Evolutionary conservation across 1,140 invertebrate species (phyloP).

Genomic region (Drosophila suzukii): DNA sequence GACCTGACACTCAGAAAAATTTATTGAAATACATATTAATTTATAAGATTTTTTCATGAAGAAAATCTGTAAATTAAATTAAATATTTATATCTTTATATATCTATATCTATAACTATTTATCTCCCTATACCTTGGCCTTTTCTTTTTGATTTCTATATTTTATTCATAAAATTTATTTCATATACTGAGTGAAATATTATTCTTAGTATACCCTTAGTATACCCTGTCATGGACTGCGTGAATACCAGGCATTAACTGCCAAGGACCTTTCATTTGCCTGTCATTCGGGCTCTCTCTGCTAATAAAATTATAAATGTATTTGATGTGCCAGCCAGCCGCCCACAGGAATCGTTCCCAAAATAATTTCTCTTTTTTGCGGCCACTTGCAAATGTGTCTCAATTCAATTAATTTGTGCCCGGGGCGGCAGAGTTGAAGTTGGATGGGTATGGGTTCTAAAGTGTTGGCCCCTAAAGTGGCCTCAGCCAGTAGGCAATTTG

Average conservation of each 20-base stretch:
- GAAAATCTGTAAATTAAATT: no score
- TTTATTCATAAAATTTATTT: not conserved
- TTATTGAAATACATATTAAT: no score
- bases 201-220: not conserved
- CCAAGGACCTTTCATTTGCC: slow-evolving; percentile 44
- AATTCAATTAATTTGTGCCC: slow-evolving; percentile 72
- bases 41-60: no score
- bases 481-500: slow-evolving; percentile 29
- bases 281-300: slow-evolving; percentile 14
- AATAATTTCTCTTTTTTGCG: slow-evolving; percentile 39
- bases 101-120: no score
- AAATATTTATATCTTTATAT: no score
- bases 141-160: no score
- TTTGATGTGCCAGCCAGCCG: slow-evolving; percentile 32
- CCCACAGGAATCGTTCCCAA: slow-evolving; percentile 26
- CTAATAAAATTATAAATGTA: slow-evolving; percentile 73
- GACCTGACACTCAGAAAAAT: slow-evolving; percentile 8
- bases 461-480: slow-evolving; percentile 58
- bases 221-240: slow-evolving; percentile 57
- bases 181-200: not conserved
- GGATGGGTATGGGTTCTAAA: slow-evolving; percentile 4
- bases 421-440: not conserved
- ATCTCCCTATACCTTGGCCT: no score
- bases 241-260: slow-evolving; percentile 63
- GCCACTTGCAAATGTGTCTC: slow-evolving; percentile 53